Evolutionary conservation across 1,140 invertebrate genomes (phyloP), one percentile per base, ranked within the genome.

Genomic region (Meteorus sp.): DNA sequence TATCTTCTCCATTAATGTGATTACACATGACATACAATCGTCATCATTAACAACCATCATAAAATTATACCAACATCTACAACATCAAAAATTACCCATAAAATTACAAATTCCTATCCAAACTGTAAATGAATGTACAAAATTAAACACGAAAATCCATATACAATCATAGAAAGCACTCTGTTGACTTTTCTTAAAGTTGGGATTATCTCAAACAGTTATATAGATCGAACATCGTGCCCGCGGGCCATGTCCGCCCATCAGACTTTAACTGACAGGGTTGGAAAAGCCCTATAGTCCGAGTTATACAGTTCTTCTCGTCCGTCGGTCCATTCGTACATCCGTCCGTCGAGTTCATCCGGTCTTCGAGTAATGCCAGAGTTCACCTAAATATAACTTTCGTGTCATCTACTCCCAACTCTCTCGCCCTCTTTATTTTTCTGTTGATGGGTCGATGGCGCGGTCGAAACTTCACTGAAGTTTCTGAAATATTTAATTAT

Each of bases 311-410:
- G 60, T 62, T 63, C 62, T 67, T 63, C 62, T 59, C 62, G 65
- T 67, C 58, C 52, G 51, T 55, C 43, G 61, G 61, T 68, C 65
- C 64, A 61, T 64, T 60, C 58, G 51, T 66, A 65, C 65, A 69
- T 67, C 64, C 68, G 67, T 68, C 59, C 60, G 64, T 66, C 15
- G 59, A 63, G 62, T 61, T 60, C 61, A 61, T 56, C 31, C 45
- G 47, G 54, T 56, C 44, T 44, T 65, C 57, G 62, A 63, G 68
- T 72, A 71, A 73, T 72, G 60, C 66, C 66, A 67, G 61, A 72
- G 65, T 73, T 72, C 70, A 72, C 62, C 68, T 70, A 70, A 73
- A 73, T 72, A 72, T 72, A 72, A 67, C 64, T 56, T 44, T 54
- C 54, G 19, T 31, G 22, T 43, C 29, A 44, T 41, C 29, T 56